Evolutionary conservation across 1,140 invertebrate species (phyloP), one percentile per base, ranked within the genome.

Genomic region (Ctenoplectra terminalis): DNA sequence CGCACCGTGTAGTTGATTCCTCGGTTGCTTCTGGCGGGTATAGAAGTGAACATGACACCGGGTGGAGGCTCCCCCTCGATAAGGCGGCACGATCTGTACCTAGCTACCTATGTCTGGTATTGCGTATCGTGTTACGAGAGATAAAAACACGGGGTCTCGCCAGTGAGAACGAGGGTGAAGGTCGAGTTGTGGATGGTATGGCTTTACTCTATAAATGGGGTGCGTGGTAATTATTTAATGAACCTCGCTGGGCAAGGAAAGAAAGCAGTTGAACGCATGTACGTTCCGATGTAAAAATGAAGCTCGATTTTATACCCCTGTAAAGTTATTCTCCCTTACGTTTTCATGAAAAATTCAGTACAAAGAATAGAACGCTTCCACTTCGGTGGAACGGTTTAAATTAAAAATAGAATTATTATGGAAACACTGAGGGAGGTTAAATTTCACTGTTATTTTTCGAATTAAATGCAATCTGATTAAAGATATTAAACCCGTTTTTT

Each of bases 21-120:
- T 81, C 60, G 60, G 60, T 81, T 67, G 71, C 56, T 81, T 67
- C 60, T 75, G 40, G 37, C 43, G 73, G 67, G 52, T 48, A 67
- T 79, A 61, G 63, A 76, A 81, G 81, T 63, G 71, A 87, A 90
- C 84, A 82, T 87, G 88, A 83, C 83, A 89, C 90, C 90, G 90
- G 89, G 90, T 91, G 87, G 90, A 92, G 91, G 92, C 92, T 94
- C 92, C 92, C 86, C 91, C 90, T 89, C 91, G 86, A 81, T 70
- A 83, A 79, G 75, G 48, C 70, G 37, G 82, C 85, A 80, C 83
- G 78, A 85, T 87, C 72, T 70, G 72, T 81, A 66, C 70, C 72
- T 72, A 56, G 74, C 71, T 85, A 81, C 82, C 81, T 81, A 67
- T 73, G 74, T 54, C 54, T 77, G 61, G 56, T 72, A 70, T 82